A percentile compares a stretch with the other conserved stretches of the same genome.
phyloP scores from a whole-genome alignment of 2,888 invertebrate species.

The Catonia carolina region DNA sequence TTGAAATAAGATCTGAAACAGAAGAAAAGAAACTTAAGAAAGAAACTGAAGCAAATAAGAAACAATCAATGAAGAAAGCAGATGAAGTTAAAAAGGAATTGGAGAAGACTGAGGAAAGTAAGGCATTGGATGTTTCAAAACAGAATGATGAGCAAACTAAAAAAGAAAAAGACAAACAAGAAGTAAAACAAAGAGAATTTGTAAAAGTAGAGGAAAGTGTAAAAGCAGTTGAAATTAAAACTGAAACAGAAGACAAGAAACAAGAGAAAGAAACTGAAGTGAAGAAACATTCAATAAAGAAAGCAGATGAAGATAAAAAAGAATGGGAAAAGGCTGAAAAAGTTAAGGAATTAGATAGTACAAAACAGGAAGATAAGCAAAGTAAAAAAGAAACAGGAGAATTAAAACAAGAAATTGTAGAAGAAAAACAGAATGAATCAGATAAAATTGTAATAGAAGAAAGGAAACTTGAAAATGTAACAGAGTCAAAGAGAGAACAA shows the following conservation, averaged over 20 bases:
- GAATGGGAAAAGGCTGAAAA: background rate
- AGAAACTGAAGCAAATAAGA: background rate
- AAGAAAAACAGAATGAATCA: slow-evolving; percentile 10
- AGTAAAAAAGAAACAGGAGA: too few species aligned
- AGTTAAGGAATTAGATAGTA: background rate
- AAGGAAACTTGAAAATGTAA: background rate
- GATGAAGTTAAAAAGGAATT: too few species aligned
- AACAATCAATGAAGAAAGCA: too few species aligned
- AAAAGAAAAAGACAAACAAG: too few species aligned
- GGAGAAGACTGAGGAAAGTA: too few species aligned
- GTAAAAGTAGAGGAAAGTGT: too few species aligned
- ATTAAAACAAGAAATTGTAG: background rate
- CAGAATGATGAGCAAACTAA: too few species aligned
- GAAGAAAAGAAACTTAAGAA: background rate
- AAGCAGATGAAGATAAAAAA: background rate
- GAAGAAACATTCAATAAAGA: background rate
- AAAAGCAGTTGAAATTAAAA: too few species aligned
- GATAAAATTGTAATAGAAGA: slow-evolving; percentile 9
- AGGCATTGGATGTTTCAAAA: too few species aligned
- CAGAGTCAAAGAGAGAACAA: background rate
- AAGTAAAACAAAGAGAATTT: too few species aligned
- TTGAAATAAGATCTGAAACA: background rate
- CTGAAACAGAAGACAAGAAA: too few species aligned
- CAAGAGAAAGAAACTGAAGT: background rate
- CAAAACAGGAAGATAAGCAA: background rate